Conservation (phyloP, 1,140 invertebrate genomes). For the Adelges cooleyi region DNA sequence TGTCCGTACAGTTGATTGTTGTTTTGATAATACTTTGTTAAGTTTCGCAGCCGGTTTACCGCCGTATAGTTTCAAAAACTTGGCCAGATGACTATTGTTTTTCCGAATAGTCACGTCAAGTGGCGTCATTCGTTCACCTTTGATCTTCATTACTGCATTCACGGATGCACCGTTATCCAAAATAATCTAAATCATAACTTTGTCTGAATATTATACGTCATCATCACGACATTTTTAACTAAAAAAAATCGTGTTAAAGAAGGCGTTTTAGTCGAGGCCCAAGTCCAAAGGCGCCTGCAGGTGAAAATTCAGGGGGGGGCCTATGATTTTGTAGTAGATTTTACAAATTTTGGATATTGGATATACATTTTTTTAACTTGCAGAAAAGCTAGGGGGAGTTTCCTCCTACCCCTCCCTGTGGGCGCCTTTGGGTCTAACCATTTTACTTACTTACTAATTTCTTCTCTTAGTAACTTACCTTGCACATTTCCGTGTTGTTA, state of each 20-base stretch:
- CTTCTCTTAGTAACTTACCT: conserved; percentile 41
- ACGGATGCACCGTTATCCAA: conserved; percentile 68
- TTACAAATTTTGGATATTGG: too few relatives aligned
- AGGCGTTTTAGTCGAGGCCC: too few relatives aligned
- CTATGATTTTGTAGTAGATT: too few relatives aligned
- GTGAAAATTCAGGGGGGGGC: too few relatives aligned
- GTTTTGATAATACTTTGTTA: conserved; percentile 31
- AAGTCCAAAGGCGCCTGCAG: too few relatives aligned
- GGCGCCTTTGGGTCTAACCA: too few relatives aligned
- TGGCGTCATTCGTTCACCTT: conserved; percentile 73
- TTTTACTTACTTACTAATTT: too few relatives aligned
- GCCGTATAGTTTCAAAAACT: conserved; percentile 83
- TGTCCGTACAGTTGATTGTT: conserved; percentile 34
- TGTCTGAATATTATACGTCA: too few relatives aligned
- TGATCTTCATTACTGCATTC: conserved; percentile 70
- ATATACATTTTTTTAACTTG: too few relatives aligned
- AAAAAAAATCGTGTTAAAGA: neutral
- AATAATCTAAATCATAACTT: conserved; percentile 44
- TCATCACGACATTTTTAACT: too few relatives aligned
- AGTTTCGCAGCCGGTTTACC: conserved; percentile 65
- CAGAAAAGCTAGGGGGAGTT: too few relatives aligned
- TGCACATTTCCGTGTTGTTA: conserved; percentile 89
- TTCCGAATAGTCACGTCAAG: conserved; percentile 78
- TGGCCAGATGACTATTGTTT: conserved; percentile 77
- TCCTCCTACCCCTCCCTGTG: too few relatives aligned